Evolutionary conservation across 2,113 vertebrate genomes (phyloP).

Genomic region (Lepisosteus oculatus): DNA sequence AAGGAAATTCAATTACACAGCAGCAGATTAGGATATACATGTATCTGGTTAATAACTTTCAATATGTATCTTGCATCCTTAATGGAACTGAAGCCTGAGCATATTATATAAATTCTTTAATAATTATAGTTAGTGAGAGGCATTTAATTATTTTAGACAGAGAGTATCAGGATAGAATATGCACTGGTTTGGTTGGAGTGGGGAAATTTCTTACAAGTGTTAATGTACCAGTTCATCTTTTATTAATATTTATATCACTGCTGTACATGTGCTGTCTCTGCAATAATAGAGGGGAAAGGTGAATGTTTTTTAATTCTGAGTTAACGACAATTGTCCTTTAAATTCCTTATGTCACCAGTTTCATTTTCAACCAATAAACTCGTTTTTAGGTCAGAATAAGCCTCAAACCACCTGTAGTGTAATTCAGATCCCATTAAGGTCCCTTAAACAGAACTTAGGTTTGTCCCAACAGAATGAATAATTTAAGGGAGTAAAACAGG

Average conservation of each 20-base stretch:
- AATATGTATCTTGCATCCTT: not conserved
- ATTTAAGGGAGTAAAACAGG: too few species aligned
- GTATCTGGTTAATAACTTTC: not conserved
- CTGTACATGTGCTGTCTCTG: conserved; percentile 2
- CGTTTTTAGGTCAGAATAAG: too few species aligned
- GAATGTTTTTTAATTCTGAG: not conserved
- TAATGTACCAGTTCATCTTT: conserved; percentile 8
- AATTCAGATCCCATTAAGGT: too few species aligned
- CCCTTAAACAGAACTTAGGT: too few species aligned
- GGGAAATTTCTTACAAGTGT: not conserved
- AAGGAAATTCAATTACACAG: not conserved
- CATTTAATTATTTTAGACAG: conserved; percentile 1
- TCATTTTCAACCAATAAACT: not conserved
- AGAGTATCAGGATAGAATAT: not conserved
- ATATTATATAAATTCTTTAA: not conserved
- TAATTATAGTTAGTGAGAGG: not conserved
- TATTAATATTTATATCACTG: conserved; percentile 1
- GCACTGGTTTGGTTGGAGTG: not conserved
- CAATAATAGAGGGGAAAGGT: conserved; percentile 1
- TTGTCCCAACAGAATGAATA: too few species aligned
- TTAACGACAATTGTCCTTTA: not conserved
- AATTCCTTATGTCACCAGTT: not conserved
- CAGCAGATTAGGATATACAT: not conserved
- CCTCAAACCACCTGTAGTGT: too few species aligned
- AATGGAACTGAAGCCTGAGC: not conserved